A percentile compares a stretch with the other conserved stretches of the same genome.
These are phyloP conservation scores for Resseliella maxima DNA, from an alignment of 2,888 invertebrate genomes.

Conservation along the genomic window DNA sequence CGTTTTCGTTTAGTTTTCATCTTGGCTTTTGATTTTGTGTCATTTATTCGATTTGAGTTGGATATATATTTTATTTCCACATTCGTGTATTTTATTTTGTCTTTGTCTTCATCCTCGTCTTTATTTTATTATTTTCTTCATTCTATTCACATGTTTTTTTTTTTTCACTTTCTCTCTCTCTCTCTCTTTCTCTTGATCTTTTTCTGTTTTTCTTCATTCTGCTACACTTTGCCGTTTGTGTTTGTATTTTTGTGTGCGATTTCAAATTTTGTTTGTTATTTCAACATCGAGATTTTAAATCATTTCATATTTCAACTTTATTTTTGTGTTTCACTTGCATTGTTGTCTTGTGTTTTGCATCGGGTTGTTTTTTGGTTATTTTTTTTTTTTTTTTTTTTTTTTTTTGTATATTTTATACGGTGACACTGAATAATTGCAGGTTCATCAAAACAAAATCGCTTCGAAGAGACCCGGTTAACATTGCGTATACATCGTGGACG, in stretches of 20 bases:
- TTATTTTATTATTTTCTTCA: too few species aligned
- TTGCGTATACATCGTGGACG: slow-evolving; percentile 88
- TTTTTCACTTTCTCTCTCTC: background rate
- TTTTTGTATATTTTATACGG: slow-evolving; percentile 25
- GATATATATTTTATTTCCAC: too few species aligned
- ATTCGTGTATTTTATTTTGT: too few species aligned
- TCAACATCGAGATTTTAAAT: too few species aligned
- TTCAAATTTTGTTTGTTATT: too few species aligned
- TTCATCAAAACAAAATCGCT: slow-evolving; percentile 73
- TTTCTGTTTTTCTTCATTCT: background rate
- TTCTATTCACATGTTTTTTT: background rate
- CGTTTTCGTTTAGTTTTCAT: slow-evolving; percentile 22
- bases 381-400: background rate
- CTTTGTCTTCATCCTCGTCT: too few species aligned
- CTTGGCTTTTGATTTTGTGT: background rate
- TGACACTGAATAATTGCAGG: slow-evolving; percentile 69
- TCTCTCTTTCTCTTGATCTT: background rate
- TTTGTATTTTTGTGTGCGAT: background rate
- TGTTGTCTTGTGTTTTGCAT: background rate
- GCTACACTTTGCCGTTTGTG: background rate
- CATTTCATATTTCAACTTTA: background rate
- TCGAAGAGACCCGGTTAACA: slow-evolving; percentile 88
- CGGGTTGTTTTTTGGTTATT: background rate
- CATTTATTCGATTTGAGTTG: slow-evolving; percentile 25
- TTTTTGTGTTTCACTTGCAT: slow-evolving; percentile 8